Base-by-base conservation (phyloP, 2,113 vertebrate genomes). In the Tyto alba region DNA sequence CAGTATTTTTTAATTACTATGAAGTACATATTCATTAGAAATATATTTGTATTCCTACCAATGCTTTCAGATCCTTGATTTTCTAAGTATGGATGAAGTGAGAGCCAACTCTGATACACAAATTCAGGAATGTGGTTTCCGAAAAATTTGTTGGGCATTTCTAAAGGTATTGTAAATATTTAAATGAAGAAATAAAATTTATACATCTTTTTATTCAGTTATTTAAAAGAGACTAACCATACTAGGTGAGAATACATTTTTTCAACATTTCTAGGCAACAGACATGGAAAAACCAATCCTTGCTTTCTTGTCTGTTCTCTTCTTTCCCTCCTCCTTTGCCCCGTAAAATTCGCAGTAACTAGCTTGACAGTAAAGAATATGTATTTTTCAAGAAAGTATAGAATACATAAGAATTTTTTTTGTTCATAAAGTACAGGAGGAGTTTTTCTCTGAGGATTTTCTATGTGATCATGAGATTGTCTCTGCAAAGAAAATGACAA, bases 81-180 rank as follows among this genome's bases (percentile, higher is more conserved):
- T 99, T 85, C 97, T 99, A 91, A 98, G 97, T 43, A 98, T 99
- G 98, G 98, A 98, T 92, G 98, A 99, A 98, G 98, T 98, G 60
- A 98, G 95, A 97, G 97, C 98, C 85, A 99, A 93, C 45, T 91
- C 97, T 60, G 98, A 98, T 34, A 89, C 94, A 83, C 98, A 98
- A 94, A 92, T 95, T 78, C 98, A 98, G 38, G 98, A 99, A 73
- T 87, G 97, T 87, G 98, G 97, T 78, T 99, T 99, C 97, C 98
- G 98, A 68, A 99, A 99, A 97, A 98, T 99, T 66, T 99, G 99
- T 7, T 99, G 99, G 99, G 99, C 99, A 16, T 99, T 99, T 98
- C 98, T 99, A 48, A 99, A 99, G 99, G 99, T 99, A 98, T 53
- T 72, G 84, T 85, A 48, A 43, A 38, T 77, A 71, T 66, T 68